Evolutionary conservation across 2,888 invertebrate genomes (phyloP).

Genomic region (Lasioglossum figueresi): DNA sequence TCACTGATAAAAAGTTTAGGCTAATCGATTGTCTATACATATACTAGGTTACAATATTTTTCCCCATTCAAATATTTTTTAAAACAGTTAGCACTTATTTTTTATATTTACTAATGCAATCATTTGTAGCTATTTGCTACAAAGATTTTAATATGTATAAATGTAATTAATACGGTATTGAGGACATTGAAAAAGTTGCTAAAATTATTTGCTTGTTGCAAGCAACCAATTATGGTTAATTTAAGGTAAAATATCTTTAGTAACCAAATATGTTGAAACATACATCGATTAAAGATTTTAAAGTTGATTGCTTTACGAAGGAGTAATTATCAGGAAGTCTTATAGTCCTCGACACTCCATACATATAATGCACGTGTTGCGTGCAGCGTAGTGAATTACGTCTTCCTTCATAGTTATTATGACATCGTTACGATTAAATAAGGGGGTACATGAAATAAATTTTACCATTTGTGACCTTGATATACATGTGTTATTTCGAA

Average conservation of each 20-base stretch:
- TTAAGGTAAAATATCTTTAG: neutral
- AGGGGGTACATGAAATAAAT: neutral
- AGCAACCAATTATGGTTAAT: no score
- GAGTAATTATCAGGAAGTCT: neutral
- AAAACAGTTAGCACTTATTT: no score
- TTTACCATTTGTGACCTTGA: neutral
- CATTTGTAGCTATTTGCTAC: no score
- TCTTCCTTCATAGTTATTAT: constrained; percentile 6
- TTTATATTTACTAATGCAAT: no score
- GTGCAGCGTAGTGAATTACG: neutral
- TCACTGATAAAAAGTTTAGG: no score
- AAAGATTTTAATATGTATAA: no score
- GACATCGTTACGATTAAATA: neutral
- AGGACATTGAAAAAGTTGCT: neutral
- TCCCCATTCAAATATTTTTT: no score
- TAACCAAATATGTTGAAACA: neutral
- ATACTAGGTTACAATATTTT: no score
- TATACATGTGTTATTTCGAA: neutral
- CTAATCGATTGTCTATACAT: no score
- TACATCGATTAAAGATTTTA: neutral
- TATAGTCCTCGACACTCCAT: neutral
- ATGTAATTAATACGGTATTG: no score
- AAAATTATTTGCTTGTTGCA: neutral
- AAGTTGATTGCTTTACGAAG: neutral
- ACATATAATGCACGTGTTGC: constrained; percentile 1